phyloP scores from a whole-genome alignment of 2,888 invertebrate species.

The Rhamphomyia laevipes region DNA sequence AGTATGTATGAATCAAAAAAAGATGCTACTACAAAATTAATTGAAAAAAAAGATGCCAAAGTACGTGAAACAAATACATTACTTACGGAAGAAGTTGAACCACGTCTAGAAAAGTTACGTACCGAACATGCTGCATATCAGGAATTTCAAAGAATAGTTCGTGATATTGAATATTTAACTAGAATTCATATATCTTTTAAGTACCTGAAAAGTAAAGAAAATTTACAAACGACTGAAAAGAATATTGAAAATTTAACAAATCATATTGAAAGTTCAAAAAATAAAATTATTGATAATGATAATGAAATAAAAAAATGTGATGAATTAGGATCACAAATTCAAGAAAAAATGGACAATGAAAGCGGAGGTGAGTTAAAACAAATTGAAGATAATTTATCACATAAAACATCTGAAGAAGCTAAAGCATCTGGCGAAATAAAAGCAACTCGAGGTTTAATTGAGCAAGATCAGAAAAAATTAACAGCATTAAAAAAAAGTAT shows the following conservation, averaged over 20 bases:
- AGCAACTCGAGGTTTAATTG: conserved; percentile 51
- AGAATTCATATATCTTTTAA: conserved; percentile 44
- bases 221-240: conserved; percentile 41
- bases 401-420: conserved; percentile 55
- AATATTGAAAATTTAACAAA: conserved; percentile 42
- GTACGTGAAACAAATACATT: conserved; percentile 71
- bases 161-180: conserved; percentile 72
- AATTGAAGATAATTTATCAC: conserved; percentile 51
- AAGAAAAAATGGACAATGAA: conserved; percentile 54
- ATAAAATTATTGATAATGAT: conserved; percentile 43
- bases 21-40: conserved; percentile 69
- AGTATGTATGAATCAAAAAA: conserved; percentile 93
- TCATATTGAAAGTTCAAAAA: conserved; percentile 46
- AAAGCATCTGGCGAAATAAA: conserved; percentile 50
- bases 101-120: conserved; percentile 72
- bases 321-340: conserved; percentile 47
- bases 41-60: conserved; percentile 87
- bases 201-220: conserved; percentile 38
- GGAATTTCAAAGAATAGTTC: conserved; percentile 74
- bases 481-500: conserved; percentile 54
- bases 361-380: conserved; percentile 49
- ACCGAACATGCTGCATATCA: conserved; percentile 74
- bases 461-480: conserved; percentile 55
- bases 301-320: conserved; percentile 44
- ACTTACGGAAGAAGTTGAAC: conserved; percentile 77